Base-by-base conservation (phyloP, 2,797 vertebrate species). In the Psittacula derbiana region DNA sequence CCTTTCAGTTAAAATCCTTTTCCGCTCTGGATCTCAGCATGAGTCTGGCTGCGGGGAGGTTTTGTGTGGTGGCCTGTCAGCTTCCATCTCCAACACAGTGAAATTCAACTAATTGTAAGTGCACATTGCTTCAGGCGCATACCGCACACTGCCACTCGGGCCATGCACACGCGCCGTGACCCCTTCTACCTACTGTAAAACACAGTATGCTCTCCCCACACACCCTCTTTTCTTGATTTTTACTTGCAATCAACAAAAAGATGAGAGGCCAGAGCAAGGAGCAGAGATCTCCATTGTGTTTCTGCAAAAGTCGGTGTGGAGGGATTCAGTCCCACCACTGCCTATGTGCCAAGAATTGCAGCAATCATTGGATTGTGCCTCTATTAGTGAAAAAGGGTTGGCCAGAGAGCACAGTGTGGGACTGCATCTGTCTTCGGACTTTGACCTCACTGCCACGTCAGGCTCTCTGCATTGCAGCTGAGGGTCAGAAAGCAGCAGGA, bases 31-130 rank as follows among this genome's bases (percentile, higher is more conserved):
- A 95, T 94, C 97, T 92, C 97, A 97, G 96, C 91, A 81, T 97
- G 97, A 93, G 81, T 93, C 94, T 95, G 96, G 96, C 97, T 97
- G 96, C 89, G 5, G 96, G 97, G 95, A 96, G 92, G 93, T 97
- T 98, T 97, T 97, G 92, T 97, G 90, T 95, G 94, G 96, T 96
- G 95, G 96, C 95, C 95, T 97, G 97, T 97, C 97, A 96, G 95
- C 96, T 96, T 96, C 96, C 96, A 96, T 97, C 96, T 97, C 92
- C 90, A 95, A 90, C 93, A 96, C 92, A 93, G 93, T 90, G 96
- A 97, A 95, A 97, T 96, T 94, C 95, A 95, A 96, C 96, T 97
- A 96, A 97, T 95, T 93, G 96, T 96, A 96, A 95, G 90, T 91
- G 94, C 92, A 91, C 66, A 53, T 94, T 93, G 94, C 94, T 97